Conservation (phyloP, 2,797 vertebrate species). For the Oreonectes daqikongensis region DNA sequence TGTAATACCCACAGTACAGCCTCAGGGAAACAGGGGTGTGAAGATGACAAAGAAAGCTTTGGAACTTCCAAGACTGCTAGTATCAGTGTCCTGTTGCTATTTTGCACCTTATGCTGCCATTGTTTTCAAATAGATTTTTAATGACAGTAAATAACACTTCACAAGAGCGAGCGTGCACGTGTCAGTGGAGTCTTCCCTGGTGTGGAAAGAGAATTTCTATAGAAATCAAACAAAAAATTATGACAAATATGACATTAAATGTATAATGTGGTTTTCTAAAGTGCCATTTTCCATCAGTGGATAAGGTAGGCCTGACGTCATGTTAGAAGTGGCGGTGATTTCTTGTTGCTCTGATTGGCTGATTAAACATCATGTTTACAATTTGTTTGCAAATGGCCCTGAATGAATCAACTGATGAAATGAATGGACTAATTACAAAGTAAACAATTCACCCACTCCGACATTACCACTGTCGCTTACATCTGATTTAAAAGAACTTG, state of each 20-base stretch:
- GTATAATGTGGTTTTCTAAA: no score
- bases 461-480: not conserved
- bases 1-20: conserved; percentile 1
- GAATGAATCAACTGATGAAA: not conserved
- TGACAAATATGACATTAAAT: no score
- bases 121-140: conserved; percentile 53
- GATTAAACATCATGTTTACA: not conserved
- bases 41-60: not conserved
- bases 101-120: conserved; percentile 29
- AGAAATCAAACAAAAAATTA: not conserved
- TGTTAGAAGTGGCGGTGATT: not conserved
- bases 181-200: not conserved
- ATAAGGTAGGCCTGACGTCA: not conserved
- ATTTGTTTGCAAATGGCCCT: not conserved
- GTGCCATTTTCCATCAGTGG: no score
- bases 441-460: not conserved
- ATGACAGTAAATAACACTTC: conserved; percentile 48
- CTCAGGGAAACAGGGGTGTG: conserved; percentile 13
- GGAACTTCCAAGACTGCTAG: not conserved
- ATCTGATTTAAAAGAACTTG: not conserved
- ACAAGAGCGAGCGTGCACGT: not conserved
- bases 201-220: not conserved
- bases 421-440: not conserved
- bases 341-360: not conserved
- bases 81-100: conserved; percentile 33